Evolutionary conservation across 2,888 invertebrate species (phyloP).

Genomic region (Parnassius apollo): DNA sequence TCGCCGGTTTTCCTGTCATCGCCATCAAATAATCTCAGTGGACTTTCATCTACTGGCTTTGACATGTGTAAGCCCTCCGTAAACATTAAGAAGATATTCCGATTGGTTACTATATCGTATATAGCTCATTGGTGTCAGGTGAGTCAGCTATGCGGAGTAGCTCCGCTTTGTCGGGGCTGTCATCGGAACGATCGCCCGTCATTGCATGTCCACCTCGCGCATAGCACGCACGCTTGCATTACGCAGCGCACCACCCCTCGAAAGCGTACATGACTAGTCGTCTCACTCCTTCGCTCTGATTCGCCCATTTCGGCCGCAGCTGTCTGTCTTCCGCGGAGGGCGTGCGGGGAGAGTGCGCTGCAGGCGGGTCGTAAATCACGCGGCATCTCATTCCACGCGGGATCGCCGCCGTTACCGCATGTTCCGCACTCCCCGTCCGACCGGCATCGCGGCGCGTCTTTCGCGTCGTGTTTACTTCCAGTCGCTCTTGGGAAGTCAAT

Average conservation of each 20-base stretch:
- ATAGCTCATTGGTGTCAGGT: constrained; percentile 63
- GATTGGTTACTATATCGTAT: constrained; percentile 41
- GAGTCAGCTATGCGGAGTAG: constrained; percentile 69
- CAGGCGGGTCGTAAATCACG: constrained; percentile 82
- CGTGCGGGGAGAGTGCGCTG: constrained; percentile 76
- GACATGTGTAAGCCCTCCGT: constrained; percentile 38
- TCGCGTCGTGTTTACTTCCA: constrained; percentile 76
- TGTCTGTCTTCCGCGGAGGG: constrained; percentile 62
- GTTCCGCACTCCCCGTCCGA: constrained; percentile 74
- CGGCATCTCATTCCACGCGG: constrained; percentile 81
- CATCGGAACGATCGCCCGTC: constrained; percentile 76
- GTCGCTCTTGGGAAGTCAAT: constrained; percentile 62
- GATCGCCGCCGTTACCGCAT: constrained; percentile 78
- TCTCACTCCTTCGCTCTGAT: constrained; percentile 53
- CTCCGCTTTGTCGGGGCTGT: constrained; percentile 60
- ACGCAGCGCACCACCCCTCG: constrained; percentile 79
- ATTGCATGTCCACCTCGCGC: constrained; percentile 79
- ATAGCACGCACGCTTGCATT: constrained; percentile 81
- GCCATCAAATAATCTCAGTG: constrained; percentile 43
- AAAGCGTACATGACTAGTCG: constrained; percentile 55
- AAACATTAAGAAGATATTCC: constrained; percentile 39
- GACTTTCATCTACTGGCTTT: constrained; percentile 46
- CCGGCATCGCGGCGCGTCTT: constrained; percentile 76
- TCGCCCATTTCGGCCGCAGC: constrained; percentile 37
- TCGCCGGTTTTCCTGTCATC: constrained; percentile 71